Percentiles rank a stretch among this genome's conserved stretches.
These are phyloP conservation scores for Hesperia comma DNA, from an alignment of 2,888 invertebrate genomes.

Conservation along the genomic window DNA sequence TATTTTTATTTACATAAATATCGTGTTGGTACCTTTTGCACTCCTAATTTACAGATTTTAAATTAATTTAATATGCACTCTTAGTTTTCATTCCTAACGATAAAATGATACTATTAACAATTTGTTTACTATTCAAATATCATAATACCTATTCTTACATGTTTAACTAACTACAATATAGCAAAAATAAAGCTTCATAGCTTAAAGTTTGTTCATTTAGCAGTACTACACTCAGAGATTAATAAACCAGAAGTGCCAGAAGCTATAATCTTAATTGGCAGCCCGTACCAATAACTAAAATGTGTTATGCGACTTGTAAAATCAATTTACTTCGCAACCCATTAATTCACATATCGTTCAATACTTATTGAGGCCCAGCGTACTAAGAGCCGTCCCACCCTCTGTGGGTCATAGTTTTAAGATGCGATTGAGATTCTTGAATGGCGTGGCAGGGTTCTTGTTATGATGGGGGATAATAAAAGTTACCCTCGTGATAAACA, in stretches of 20 bases:
- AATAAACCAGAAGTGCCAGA: conserved; percentile 32
- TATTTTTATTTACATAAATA: too few relatives aligned
- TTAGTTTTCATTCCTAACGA: too few relatives aligned
- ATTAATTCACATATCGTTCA: conserved; percentile 77
- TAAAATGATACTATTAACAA: too few relatives aligned
- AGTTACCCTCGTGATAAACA: conserved; percentile 76
- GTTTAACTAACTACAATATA: too few relatives aligned
- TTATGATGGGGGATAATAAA: conserved; percentile 67
- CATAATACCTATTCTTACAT: too few relatives aligned
- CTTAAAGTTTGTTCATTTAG: background rate
- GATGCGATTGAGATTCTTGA: conserved; percentile 48
- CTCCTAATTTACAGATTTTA: too few relatives aligned
- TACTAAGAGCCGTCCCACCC: conserved; percentile 49
- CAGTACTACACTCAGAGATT: conserved; percentile 7
- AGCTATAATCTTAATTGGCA: conserved; percentile 42
- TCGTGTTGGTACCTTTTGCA: too few relatives aligned
- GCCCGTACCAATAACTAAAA: conserved; percentile 46
- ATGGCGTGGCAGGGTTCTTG: conserved; percentile 57
- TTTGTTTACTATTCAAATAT: too few relatives aligned
- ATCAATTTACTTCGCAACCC: conserved; percentile 80
- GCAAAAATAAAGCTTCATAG: too few relatives aligned
- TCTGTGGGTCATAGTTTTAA: conserved; percentile 46
- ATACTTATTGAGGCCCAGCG: conserved; percentile 62
- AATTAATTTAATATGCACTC: too few relatives aligned
- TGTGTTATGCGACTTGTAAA: conserved; percentile 56